Conservation (phyloP, 2,888 invertebrate genomes). For the Drosophila longiperda region DNA sequence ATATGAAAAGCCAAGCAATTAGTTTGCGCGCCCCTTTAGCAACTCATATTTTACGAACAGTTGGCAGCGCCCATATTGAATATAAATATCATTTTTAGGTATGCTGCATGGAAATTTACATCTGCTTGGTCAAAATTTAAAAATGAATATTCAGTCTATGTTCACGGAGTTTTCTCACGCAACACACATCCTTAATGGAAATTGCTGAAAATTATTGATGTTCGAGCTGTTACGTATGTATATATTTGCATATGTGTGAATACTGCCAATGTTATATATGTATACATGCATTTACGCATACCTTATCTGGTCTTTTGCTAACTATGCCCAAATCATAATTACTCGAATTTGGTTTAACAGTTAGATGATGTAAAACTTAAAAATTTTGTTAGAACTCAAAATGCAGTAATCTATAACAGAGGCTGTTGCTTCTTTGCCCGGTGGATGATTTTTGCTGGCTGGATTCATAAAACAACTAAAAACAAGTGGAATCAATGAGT, state of each 20-base stretch:
- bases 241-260: conserved; percentile 14
- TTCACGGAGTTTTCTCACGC: neutral
- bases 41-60: conserved; percentile 19
- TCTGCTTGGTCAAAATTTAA: conserved; percentile 16
- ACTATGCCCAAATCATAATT: conserved; percentile 35
- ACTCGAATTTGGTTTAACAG: conserved; percentile 20
- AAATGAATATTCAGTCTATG: neutral
- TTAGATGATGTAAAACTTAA: conserved; percentile 8
- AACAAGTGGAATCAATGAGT: conserved; percentile 5
- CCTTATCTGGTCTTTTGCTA: conserved; percentile 53
- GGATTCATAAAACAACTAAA: conserved; percentile 19
- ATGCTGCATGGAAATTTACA: conserved; percentile 52
- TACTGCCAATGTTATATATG: conserved; percentile 48
- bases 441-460: conserved; percentile 6
- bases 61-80: conserved; percentile 62
- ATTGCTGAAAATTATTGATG: neutral
- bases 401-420: neutral
- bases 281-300: conserved; percentile 33
- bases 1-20: conserved; percentile 10
- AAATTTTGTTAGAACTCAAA: neutral
- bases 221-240: conserved; percentile 40
- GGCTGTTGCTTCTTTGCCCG: conserved; percentile 2
- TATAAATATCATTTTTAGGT: conserved; percentile 75
- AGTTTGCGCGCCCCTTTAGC: conserved; percentile 44
- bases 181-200: neutral